Evolutionary conservation across 2,888 invertebrate genomes (phyloP), one percentile per base, ranked within the genome.

Genomic region (Andrena dorsata): DNA sequence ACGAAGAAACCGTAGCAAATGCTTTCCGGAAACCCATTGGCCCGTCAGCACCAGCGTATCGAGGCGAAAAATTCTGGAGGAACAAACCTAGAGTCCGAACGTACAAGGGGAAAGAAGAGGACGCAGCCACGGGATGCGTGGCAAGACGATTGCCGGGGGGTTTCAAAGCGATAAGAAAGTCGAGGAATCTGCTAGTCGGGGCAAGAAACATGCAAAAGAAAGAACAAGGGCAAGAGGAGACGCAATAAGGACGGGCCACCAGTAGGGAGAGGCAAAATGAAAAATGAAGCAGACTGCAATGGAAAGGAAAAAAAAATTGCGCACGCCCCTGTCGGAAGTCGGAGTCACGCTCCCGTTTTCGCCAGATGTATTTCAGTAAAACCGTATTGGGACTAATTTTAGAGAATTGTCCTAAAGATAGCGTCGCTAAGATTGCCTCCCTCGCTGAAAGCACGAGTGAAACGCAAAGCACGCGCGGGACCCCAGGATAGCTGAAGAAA

Each of bases 1-100:
- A 70, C 64, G 83, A 86, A 88, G 86, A 88, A 88, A 86, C 80
- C 77, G 81, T 88, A 80, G 85, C 87, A 81, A 87, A 88, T 87
- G 88, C 74, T 84, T 86, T 81, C 86, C 88, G 88, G 86, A 88
- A 88, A 86, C 64, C 82, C 88, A 88, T 86, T 87, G 88, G 87
- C 81, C 86, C 83, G 87, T 88, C 87, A 84, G 86, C 82, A 68
- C 28, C 70, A 74, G 61, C 81, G 82, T 83, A 82, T 82, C 79
- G 77, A 69, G 76, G 65, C 76, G 80, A 86, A 86, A 86, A 86
- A 87, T 86, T 76, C 76, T 82, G 76, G 74, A 81, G 76, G 77
- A 84, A 86, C 82, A 80, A 86, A 84, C 84, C 84, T 86, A 82
- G 84, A 84, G 84, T 82, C 58, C 75, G 64, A 49, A 30, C 13